A percentile compares a stretch with the other conserved stretches of the same genome.
phyloP scores from a whole-genome alignment of 2,888 invertebrate genomes.

The Drosophila lacicola region DNA sequence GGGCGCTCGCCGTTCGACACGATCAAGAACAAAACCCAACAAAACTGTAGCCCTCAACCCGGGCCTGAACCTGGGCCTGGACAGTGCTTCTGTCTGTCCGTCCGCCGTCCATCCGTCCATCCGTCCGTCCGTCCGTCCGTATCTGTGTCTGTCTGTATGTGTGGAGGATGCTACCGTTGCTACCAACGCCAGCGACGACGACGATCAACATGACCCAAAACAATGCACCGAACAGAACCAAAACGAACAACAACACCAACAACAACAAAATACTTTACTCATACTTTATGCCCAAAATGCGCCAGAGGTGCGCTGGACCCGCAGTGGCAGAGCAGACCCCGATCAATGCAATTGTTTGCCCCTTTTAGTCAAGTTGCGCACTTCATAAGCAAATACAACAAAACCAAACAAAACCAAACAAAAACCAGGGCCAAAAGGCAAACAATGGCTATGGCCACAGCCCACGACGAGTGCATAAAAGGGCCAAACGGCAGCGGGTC shows the following conservation, averaged over 20 bases:
- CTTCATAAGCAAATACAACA: slow-evolving; percentile 80
- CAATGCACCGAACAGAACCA: slow-evolving; percentile 67
- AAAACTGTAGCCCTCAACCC: slow-evolving; percentile 41
- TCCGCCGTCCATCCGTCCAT: slow-evolving; percentile 5
- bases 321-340: slow-evolving; percentile 36
- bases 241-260: slow-evolving; percentile 43
- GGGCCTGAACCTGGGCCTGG: slow-evolving; percentile 23
- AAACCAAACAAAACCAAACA: slow-evolving; percentile 53
- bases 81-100: slow-evolving; percentile 36
- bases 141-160: slow-evolving; percentile 31
- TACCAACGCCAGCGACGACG: slow-evolving; percentile 60
- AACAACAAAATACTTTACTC: slow-evolving; percentile 76
- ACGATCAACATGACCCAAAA: slow-evolving; percentile 80
- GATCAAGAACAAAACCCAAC: slow-evolving; percentile 79
- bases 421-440: slow-evolving; percentile 71
- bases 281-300: slow-evolving; percentile 80
- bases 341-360: slow-evolving; percentile 83
- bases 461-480: slow-evolving; percentile 49
- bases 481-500: slow-evolving; percentile 5
- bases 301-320: slow-evolving; percentile 24
- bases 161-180: slow-evolving; percentile 78
- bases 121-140: not conserved
- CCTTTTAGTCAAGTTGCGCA: slow-evolving; percentile 83
- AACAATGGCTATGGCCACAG: slow-evolving; percentile 67
- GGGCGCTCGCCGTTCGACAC: slow-evolving; percentile 84